phyloP scores from a whole-genome alignment of 2,888 invertebrate genomes.

The Sarcophaga subvicina region DNA sequence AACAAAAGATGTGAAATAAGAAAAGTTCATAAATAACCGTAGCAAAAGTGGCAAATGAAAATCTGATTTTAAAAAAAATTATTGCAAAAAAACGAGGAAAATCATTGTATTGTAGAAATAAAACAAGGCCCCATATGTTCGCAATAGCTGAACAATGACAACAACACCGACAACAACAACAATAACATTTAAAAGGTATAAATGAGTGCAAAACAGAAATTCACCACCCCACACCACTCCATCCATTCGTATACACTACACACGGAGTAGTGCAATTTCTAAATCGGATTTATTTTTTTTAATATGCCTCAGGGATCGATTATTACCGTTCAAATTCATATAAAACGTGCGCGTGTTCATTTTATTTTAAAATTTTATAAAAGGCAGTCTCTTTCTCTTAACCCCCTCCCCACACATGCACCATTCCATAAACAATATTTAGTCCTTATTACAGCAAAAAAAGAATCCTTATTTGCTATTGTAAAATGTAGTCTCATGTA shows the following conservation, averaged over 20 bases:
- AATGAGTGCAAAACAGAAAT: background rate
- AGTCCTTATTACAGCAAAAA: constrained; percentile 47
- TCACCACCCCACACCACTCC: background rate
- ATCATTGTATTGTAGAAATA: constrained; percentile 7
- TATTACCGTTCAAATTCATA: constrained; percentile 82
- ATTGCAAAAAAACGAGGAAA: constrained; percentile 16
- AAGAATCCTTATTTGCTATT: constrained; percentile 16
- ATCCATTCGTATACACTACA: background rate
- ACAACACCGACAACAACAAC: constrained; percentile 14
- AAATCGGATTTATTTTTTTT: constrained; percentile 81
- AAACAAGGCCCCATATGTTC: constrained; percentile 67
- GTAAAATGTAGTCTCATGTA: constrained; percentile 9
- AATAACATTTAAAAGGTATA: constrained; percentile 14
- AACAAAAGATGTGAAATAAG: constrained; percentile 35
- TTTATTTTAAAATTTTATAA: constrained; percentile 73
- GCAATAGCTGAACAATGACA: constrained; percentile 45
- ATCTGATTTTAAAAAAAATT: constrained; percentile 48
- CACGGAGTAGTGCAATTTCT: constrained; percentile 71
- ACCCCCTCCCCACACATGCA: background rate
- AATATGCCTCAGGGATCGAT: constrained; percentile 82
- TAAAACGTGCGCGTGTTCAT: constrained; percentile 80
- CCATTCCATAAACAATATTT: constrained; percentile 43
- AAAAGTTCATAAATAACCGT: constrained; percentile 68
- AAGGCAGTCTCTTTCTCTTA: constrained; percentile 1
- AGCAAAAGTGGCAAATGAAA: constrained; percentile 39